phyloP scores from a whole-genome alignment of 2,113 vertebrate species.

The Sceloporus undulatus region DNA sequence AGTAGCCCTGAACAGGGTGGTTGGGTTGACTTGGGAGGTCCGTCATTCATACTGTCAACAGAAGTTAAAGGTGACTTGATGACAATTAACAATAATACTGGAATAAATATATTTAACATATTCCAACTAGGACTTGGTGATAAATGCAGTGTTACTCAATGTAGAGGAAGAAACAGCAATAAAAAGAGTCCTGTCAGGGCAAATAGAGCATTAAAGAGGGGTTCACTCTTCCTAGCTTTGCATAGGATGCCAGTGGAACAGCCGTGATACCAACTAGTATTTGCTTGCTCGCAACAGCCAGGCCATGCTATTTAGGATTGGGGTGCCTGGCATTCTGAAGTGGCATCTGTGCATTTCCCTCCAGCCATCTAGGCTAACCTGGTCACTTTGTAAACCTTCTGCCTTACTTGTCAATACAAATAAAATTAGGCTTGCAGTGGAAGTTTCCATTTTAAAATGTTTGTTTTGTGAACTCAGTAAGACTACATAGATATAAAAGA shows the following conservation, averaged over 20 bases:
- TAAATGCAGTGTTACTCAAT: not conserved
- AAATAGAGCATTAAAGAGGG: not conserved
- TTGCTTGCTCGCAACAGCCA: no score
- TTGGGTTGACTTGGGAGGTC: no score
- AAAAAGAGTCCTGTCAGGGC: not conserved
- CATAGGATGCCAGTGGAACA: not conserved
- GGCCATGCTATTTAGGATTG: not conserved
- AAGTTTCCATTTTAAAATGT: not conserved
- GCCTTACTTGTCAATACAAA: not conserved
- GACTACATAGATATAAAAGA: not conserved
- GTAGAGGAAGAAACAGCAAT: no score
- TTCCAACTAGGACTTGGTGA: not conserved
- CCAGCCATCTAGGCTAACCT: not conserved
- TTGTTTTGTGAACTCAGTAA: not conserved
- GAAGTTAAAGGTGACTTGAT: no score
- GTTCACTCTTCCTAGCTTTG: not conserved
- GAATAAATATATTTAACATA: not conserved
- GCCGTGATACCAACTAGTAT: not conserved
- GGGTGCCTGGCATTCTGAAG: not conserved
- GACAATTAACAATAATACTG: not conserved
- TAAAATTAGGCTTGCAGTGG: not conserved
- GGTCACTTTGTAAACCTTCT: conserved; percentile 19
- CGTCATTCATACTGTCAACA: no score
- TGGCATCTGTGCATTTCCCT: conserved; percentile 4
- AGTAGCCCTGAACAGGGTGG: no score